Evolutionary conservation across 2,113 vertebrate genomes (phyloP).

Genomic region (Galemys pyrenaicus): DNA sequence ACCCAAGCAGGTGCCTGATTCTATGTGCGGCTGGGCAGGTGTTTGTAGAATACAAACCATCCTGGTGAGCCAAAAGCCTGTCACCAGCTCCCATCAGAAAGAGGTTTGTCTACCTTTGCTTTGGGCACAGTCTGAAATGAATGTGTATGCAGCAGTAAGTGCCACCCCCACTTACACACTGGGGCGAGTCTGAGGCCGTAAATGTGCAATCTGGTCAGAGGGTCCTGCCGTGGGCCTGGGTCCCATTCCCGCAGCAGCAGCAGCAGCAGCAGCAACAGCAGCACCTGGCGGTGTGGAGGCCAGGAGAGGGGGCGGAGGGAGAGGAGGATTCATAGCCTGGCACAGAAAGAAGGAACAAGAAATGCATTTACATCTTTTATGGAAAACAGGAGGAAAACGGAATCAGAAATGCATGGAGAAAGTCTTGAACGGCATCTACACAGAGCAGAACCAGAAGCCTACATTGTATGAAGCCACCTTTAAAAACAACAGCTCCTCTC

Average conservation of each 20-base stretch:
- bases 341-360: slow-evolving; percentile 23
- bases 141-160: not conserved
- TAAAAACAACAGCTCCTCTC: not conserved
- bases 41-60: slow-evolving; percentile 57
- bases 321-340: slow-evolving; percentile 88
- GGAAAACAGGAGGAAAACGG: not conserved
- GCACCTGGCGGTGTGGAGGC: slow-evolving; percentile 66
- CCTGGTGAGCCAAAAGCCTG: not conserved
- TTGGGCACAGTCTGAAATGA: not conserved
- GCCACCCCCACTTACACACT: slow-evolving; percentile 92
- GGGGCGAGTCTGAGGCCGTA: slow-evolving; percentile 90
- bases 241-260: slow-evolving; percentile 79
- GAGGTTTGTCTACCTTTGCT: not conserved
- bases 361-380: slow-evolving; percentile 18
- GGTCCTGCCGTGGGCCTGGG: slow-evolving; percentile 89
- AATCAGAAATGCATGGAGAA: not conserved
- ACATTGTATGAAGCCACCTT: not conserved
- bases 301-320: slow-evolving; percentile 93
- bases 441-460: not conserved
- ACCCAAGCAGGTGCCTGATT: slow-evolving; percentile 17
- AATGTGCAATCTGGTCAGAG: slow-evolving; percentile 90
- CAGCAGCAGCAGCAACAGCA: not conserved
- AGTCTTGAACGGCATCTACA: not conserved
- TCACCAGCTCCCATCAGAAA: not conserved
- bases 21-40: not conserved